Percentiles rank a stretch among this genome's conserved stretches.
Conservation (phyloP, 2,888 invertebrate species). For the Myopa tessellatipennis region DNA sequence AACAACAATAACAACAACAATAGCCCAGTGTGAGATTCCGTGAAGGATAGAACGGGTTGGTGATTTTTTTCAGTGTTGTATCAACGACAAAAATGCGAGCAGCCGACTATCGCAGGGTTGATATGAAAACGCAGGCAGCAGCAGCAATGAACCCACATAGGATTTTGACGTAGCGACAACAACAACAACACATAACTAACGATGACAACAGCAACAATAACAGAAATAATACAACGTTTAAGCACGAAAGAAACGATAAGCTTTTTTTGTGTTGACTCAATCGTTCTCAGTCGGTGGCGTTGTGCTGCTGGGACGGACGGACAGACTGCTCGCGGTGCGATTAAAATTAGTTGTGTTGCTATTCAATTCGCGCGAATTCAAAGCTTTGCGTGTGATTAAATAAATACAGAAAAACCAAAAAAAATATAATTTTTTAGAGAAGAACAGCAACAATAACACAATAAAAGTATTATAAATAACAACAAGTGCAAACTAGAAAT, state of each 20-base stretch:
- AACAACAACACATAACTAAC: conserved; percentile 29
- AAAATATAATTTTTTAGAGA: too few species aligned
- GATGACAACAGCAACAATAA: conserved; percentile 17
- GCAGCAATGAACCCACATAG: conserved; percentile 18
- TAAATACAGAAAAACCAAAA: neutral
- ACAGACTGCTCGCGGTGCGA: neutral
- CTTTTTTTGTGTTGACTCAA: conserved; percentile 32
- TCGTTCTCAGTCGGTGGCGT: conserved; percentile 37
- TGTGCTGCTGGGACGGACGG: conserved; percentile 14
- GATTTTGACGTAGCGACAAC: conserved; percentile 47
- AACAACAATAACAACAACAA: neutral
- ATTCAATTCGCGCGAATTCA: neutral
- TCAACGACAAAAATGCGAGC: conserved; percentile 12
- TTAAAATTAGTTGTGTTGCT: too few species aligned
- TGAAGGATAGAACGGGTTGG: neutral
- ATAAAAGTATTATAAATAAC: too few species aligned
- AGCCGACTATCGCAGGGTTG: neutral
- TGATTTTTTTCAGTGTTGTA: neutral
- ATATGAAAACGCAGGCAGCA: neutral
- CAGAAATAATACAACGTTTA: neutral
- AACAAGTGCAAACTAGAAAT: too few species aligned
- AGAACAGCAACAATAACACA: too few species aligned
- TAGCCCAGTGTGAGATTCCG: neutral
- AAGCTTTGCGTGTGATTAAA: neutral
- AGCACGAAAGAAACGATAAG: neutral